Base-by-base conservation (phyloP, 2,888 invertebrate species). In the Troides aeacus region DNA sequence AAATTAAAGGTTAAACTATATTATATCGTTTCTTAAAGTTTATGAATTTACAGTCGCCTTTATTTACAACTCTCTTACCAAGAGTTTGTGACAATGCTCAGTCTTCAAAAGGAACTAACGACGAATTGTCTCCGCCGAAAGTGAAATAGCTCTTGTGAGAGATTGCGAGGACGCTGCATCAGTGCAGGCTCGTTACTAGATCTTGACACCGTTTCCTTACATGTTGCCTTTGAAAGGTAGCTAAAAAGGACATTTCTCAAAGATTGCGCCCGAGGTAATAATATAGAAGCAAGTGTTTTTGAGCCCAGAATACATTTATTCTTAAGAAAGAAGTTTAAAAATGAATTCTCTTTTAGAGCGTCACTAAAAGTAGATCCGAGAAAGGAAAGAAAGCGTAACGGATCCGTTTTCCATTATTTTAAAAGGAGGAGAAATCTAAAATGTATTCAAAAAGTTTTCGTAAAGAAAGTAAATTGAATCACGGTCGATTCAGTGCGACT, bases 191-290 rank as follows among this genome's bases (percentile, higher is more conserved):
- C 77, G 81, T 79, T 78, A 79, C 73, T 60, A 72, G 74, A 70
- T 77, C 80, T 80, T 80, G 81, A 80, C 81, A 80, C 62, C 77
- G 74, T 78, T 80, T 74, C 67, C 56, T 63, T 70, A 64, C 59
- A n/a, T 46, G 18, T 5, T 56, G 61, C 62, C 65, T 69, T 69
- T 69, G 57, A 60, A 18, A 64, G 58, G 57, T 61, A 62, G 57
- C 61, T 39, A 36, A 66, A 69, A 70, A 59, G 66, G 62, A 70
- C 46, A 62, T 62, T 62, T 62, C 56, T 62, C 57, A 62, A 58
- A 62, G 36, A 18, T 39, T 61, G 36, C 30, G 53, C n/a, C 59
- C 50, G 63, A 62, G 17, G 46, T 39, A 24, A 39, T 30, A 67
- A 66, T 17, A 57, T 57, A 50, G 46, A 50, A 6, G 30, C 1